Percentiles rank a stretch among this genome's conserved stretches.
These are phyloP conservation scores for Tribolium freemani DNA, from an alignment of 2,888 invertebrate genomes.

Conservation along the genomic window DNA sequence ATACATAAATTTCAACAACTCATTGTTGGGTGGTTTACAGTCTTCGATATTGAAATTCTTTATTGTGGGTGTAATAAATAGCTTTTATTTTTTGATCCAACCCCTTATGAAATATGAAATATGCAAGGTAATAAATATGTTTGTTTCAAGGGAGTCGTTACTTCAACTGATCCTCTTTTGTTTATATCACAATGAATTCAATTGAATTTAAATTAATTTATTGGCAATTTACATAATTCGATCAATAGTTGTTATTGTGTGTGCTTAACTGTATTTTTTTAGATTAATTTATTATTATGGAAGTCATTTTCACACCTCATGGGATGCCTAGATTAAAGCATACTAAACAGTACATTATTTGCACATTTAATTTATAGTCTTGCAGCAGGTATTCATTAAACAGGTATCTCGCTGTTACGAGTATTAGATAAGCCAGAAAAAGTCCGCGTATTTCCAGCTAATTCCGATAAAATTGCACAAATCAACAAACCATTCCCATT, in stretches of 20 bases:
- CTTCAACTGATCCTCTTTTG: not conserved
- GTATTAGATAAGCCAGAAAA: not conserved
- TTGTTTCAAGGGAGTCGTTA: not conserved
- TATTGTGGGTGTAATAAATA: conserved; percentile 9
- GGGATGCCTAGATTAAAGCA: not conserved
- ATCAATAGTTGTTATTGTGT: not conserved
- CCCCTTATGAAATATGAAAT: not conserved
- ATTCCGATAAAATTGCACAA: not conserved
- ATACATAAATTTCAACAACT: conserved; percentile 30
- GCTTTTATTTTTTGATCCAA: conserved; percentile 2
- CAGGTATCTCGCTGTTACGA: not conserved
- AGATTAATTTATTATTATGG: not conserved
- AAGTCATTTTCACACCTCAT: not conserved
- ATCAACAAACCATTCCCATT: conserved; percentile 6
- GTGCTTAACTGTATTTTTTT: too few relatives aligned
- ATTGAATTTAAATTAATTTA: not conserved
- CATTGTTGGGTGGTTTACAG: conserved; percentile 21
- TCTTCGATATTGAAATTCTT: conserved; percentile 28
- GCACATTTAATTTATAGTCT: conserved; percentile 9
- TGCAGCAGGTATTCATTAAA: conserved; percentile 6
- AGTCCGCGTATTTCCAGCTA: not conserved
- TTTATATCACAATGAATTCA: not conserved
- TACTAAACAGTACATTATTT: conserved; percentile 1
- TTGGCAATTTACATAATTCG: not conserved
- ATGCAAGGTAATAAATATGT: not conserved